Evolutionary conservation across 1,140 invertebrate genomes (phyloP).

Genomic region (Drosophila tropicalis): DNA sequence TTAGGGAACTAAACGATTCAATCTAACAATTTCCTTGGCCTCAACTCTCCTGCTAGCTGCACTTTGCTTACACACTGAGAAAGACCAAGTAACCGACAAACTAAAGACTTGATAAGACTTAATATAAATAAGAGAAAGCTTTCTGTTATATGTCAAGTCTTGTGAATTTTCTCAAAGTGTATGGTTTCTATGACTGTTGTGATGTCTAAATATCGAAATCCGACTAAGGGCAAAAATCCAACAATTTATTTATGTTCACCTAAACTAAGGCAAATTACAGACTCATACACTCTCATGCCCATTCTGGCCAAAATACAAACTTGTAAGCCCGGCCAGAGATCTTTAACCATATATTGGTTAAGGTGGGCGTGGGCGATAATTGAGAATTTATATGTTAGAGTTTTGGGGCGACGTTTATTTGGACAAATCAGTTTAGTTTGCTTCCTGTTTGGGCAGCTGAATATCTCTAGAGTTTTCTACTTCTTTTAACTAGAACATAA

Average conservation of each 20-base stretch:
- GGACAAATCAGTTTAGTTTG: slow-evolving; percentile 48
- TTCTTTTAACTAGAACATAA: background rate
- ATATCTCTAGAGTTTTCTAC: background rate
- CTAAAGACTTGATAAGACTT: no score
- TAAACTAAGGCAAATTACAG: slow-evolving; percentile 62
- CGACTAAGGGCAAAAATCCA: slow-evolving; percentile 35
- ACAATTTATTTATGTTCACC: slow-evolving; percentile 58
- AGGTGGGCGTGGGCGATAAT: slow-evolving; percentile 73
- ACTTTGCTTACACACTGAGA: slow-evolving; percentile 43
- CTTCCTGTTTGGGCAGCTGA: slow-evolving; percentile 58
- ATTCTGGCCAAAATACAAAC: slow-evolving; percentile 3
- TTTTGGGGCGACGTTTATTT: slow-evolving; percentile 74
- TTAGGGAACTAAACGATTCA: slow-evolving; percentile 74
- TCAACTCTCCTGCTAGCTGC: slow-evolving; percentile 1
- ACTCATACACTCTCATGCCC: slow-evolving; percentile 13
- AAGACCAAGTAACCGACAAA: background rate
- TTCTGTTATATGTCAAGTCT: no score
- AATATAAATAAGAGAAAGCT: no score
- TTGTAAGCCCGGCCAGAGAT: slow-evolving; percentile 9
- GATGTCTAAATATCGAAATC: slow-evolving; percentile 68
- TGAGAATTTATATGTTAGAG: slow-evolving; percentile 71
- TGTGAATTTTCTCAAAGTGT: background rate
- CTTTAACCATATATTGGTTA: background rate
- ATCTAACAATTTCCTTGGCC: slow-evolving; percentile 38
- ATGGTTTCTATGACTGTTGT: slow-evolving; percentile 22